Conservation (phyloP, 2,888 invertebrate species). For the Watsonalla cultraria region DNA sequence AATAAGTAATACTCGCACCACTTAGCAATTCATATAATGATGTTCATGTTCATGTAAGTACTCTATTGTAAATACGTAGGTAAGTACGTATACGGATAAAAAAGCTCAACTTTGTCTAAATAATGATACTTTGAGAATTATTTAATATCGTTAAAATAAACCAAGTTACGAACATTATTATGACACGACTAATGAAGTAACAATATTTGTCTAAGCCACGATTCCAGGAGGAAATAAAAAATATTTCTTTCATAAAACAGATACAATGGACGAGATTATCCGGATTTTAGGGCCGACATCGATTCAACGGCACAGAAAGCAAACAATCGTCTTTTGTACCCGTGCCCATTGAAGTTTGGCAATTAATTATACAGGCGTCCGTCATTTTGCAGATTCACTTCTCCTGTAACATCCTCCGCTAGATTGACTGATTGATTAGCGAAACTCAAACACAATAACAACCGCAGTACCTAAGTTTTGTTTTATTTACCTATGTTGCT, state of each 20-base stretch:
- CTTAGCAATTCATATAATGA: too few relatives aligned
- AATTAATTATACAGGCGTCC: constrained; percentile 66
- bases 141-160: neutral
- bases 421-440: constrained; percentile 56
- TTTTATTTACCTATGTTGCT: too few relatives aligned
- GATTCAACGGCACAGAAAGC: constrained; percentile 64
- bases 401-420: constrained; percentile 39
- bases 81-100: too few relatives aligned
- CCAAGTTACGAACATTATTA: constrained; percentile 2
- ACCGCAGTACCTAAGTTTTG: constrained; percentile 8
- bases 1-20: too few relatives aligned
- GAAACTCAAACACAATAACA: constrained; percentile 16
- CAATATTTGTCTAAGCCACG: constrained; percentile 35
- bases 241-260: constrained; percentile 63
- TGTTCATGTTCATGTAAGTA: too few relatives aligned
- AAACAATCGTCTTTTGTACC: constrained; percentile 73
- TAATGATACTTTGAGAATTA: too few relatives aligned
- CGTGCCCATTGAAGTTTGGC: constrained; percentile 63
- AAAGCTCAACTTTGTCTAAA: too few relatives aligned
- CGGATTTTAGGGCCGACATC: constrained; percentile 65
- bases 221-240: constrained; percentile 56
- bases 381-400: constrained; percentile 67
- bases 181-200: constrained; percentile 22
- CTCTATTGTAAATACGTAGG: too few relatives aligned
- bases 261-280: constrained; percentile 70